Percentiles rank a stretch among this genome's conserved stretches.
phyloP scores from a whole-genome alignment of 2,113 vertebrate species.

The Xyliphius kryptos region DNA sequence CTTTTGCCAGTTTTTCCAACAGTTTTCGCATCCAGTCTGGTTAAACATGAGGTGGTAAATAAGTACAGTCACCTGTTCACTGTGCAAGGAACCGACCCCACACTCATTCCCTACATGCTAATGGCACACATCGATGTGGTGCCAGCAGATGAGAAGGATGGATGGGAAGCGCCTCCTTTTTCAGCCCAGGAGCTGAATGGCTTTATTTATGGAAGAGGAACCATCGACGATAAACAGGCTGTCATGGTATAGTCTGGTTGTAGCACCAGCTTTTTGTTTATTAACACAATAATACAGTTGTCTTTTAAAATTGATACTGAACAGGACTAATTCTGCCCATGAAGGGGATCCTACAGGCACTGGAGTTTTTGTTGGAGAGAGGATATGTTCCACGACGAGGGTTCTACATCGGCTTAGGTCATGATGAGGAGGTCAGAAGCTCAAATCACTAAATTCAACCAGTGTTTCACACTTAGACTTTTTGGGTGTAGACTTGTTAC shows the following conservation, averaged over 20 bases:
- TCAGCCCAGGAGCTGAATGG: slow-evolving; percentile 79
- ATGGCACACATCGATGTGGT: slow-evolving; percentile 91
- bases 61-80: slow-evolving; percentile 85
- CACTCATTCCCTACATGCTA: slow-evolving; percentile 79
- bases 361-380: slow-evolving; percentile 80
- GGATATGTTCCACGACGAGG: slow-evolving; percentile 74
- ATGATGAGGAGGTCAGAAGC: slow-evolving; percentile 82
- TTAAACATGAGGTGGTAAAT: slow-evolving; percentile 78
- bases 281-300: slow-evolving; percentile 13
- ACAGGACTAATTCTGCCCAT: slow-evolving; percentile 5
- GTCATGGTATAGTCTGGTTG: slow-evolving; percentile 66
- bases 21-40: slow-evolving; percentile 77
- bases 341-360: slow-evolving; percentile 82
- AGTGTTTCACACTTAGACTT: neutral
- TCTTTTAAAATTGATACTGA: neutral
- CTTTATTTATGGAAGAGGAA: slow-evolving; percentile 89
- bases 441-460: neutral
- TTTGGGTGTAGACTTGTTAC: no score
- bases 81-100: slow-evolving; percentile 67
- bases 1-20: slow-evolving; percentile 74
- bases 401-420: slow-evolving; percentile 84
- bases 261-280: neutral
- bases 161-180: slow-evolving; percentile 87
- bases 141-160: slow-evolving; percentile 71
- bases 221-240: slow-evolving; percentile 84